Evolutionary conservation across 1,140 invertebrate species (phyloP).

Genomic region (Nylanderia fulva): DNA sequence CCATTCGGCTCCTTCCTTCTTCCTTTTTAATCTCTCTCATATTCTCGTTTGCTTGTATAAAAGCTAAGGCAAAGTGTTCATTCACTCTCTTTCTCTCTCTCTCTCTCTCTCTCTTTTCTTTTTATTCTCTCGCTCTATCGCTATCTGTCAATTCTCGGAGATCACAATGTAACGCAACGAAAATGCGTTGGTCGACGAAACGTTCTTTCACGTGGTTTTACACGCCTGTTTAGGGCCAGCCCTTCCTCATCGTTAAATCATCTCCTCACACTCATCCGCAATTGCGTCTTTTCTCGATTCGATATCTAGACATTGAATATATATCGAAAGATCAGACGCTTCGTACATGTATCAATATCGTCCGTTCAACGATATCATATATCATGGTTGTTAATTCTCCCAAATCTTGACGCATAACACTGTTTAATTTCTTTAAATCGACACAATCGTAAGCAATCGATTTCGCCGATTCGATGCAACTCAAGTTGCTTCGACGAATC

Average conservation of each 20-base stretch:
- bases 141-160: constrained; percentile 10
- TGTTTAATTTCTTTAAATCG: constrained; percentile 3
- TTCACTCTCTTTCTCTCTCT: constrained; percentile 2
- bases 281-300: background rate
- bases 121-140: constrained; percentile 17
- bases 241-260: constrained; percentile 15
- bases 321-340: background rate
- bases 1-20: constrained; percentile 31
- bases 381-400: background rate
- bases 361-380: background rate
- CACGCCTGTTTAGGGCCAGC: constrained; percentile 40
- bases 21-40: constrained; percentile 35
- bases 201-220: background rate
- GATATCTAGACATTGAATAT: background rate
- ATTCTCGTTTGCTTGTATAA: constrained; percentile 75
- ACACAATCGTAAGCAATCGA: background rate
- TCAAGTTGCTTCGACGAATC: constrained; percentile 9
- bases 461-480: background rate
- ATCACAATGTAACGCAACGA: constrained; percentile 29
- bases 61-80: constrained; percentile 80
- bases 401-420: background rate
- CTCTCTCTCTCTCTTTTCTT: background rate
- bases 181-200: background rate
- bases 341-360: background rate
- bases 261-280: background rate